Base-by-base conservation (phyloP, 2,113 vertebrate genomes). In the pig (Sus scrofa) region DNA sequence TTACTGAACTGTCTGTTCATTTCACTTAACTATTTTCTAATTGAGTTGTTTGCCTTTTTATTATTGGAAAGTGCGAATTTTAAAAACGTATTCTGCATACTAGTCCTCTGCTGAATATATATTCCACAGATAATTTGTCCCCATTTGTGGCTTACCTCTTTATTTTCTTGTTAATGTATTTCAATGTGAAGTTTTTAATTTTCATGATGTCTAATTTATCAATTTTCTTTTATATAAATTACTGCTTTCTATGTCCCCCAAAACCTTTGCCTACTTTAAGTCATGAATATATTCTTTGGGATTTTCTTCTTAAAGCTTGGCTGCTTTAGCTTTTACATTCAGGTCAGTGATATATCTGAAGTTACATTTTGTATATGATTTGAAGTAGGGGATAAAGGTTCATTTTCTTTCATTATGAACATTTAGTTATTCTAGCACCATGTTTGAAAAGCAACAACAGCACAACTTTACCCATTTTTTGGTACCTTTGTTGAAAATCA, bases 91-190 rank as follows among this genome's bases (percentile, higher is more conserved):
- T 32, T 58, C 19, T 92, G 7, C 8, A 56, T 62, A 39, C 22
- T 32, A 73, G 12, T 86, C 20, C 18, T 86, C 75, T 81, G 30
- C 39, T 15, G 7, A 85, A 56, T 85, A 50, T n/a, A 68, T 82
- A 7, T 67, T 94, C 82, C 63, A 95, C 32, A 65, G 58, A 58
- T 91, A 88, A 65, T 79, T 88, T 96, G 34, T 70, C 68, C 44
- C 2, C 73, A 39, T 65, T 91, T 87, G 22, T 85, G 18, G 15
- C 79, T 85, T 67, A 20, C 44, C 7, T 84, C 19, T 95, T 85
- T 89, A 81, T 86, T 94, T 91, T 85, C 54, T 86, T 56, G 20
- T 24, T 75, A 56, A 12, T 54, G 27, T 93, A 63, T 96, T 91
- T 70, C 24, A 54, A 70, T 70, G 24, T 83, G 30, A 86, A 82